Evolutionary conservation across 2,113 vertebrate species (phyloP).

Genomic region (Mormyrus iriodes): DNA sequence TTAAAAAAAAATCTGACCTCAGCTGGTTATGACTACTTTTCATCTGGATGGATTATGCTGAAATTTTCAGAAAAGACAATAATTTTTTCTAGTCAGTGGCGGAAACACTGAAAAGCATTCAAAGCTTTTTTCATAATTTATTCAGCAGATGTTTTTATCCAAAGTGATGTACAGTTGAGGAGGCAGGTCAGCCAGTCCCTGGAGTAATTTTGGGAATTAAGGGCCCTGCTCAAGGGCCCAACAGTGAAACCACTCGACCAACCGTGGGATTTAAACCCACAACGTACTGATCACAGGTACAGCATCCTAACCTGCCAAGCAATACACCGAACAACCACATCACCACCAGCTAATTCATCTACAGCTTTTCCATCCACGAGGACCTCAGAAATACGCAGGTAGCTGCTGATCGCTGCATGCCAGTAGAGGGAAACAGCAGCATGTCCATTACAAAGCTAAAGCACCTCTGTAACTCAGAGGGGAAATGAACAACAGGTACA

Average conservation of each 20-base stretch:
- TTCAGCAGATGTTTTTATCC: not conserved
- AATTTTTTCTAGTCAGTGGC: not conserved
- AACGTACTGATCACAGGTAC: not conserved
- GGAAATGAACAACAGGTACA: not conserved
- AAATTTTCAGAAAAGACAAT: not conserved
- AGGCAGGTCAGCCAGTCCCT: not conserved
- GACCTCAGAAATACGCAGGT: not conserved
- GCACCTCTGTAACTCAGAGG: not conserved
- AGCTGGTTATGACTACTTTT: not conserved
- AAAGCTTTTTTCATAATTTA: slow-evolving; percentile 25
- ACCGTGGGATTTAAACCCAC: not conserved
- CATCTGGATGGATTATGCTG: not conserved
- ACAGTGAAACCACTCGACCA: not conserved
- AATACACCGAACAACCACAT: not conserved
- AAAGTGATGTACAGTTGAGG: not conserved
- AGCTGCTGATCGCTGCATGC: not conserved
- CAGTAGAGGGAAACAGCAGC: not conserved
- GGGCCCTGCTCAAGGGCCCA: not conserved
- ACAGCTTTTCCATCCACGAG: not conserved
- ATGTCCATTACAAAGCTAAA: not conserved
- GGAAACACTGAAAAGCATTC: slow-evolving; percentile 45
- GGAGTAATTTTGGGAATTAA: not conserved
- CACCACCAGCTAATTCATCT: not conserved
- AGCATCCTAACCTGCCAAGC: not conserved
- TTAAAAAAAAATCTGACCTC: not conserved